Evolutionary conservation across 2,797 vertebrate species (phyloP), one percentile per base, ranked within the genome.

Genomic region (Urosaurus nigricauda): DNA sequence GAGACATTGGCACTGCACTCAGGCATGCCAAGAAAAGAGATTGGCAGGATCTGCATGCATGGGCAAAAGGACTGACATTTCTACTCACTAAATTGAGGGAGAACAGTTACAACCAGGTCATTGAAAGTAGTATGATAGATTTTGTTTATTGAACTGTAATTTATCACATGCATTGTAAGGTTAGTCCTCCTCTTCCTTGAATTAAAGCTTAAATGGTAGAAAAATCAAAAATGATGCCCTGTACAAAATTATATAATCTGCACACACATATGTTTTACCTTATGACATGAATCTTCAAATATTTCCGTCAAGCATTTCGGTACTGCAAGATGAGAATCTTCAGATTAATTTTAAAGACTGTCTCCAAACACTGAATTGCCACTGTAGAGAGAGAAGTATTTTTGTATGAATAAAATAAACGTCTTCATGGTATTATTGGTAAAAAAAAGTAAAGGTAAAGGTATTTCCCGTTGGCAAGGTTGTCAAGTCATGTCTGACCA

Each of bases 351-450:
- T 99, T 99, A 94, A 99, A 99, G 63, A 98, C 99, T 5, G 98
- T 99, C 97, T 99, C 99, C 97, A 99, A 94, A 96, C 99, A 99
- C 94, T 99, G 99, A 94, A 99, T 98, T 63, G 99, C 99, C 95
- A 99, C 99, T 99, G 95, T 88, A 11, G 92, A 91, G 53, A 84
- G 93, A 93, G 35, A 71, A 89, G 70, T 73, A 70, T 79, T 71
- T 73, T 79, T 84, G 43, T n/a, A 47, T 35, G 17, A 85, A 74
- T n/a, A 4, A 43, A 56, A 40, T 29, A 60, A 53, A 37, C 14
- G 16, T 40, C 29, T 40, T 79, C 43, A 79, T 53, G 60, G 11
- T 13, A 11, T 51, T 60, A n/a, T 37, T 29, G 4, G 11, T 79
- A 79, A 43, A 43, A 43, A 43, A 43, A 43, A 43, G 43, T 43